These are phyloP conservation scores for Diadema setosum DNA, from an alignment of 35 echinoderm and acorn worm genomes.

Conservation along the genomic window DNA sequence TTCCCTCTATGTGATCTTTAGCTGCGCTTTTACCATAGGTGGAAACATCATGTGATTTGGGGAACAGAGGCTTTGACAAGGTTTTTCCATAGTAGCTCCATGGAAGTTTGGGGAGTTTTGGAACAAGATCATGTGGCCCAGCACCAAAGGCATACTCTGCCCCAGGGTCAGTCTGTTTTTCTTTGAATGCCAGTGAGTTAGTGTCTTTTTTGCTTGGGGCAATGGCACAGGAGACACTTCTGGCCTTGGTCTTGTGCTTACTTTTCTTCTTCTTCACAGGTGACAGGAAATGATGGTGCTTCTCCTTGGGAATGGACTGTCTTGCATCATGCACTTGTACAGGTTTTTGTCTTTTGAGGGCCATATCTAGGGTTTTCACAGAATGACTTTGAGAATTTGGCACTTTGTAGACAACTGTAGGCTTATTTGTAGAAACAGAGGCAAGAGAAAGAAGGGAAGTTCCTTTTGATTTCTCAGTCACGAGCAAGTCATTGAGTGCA, in stretches of 20 bases:
- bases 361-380: conserved; percentile 48
- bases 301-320: too few relatives aligned
- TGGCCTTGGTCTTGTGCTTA: not conserved
- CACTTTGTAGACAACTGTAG: conserved; percentile 47
- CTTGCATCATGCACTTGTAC: too few relatives aligned
- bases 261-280: not conserved
- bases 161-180: too few relatives aligned
- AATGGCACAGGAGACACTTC: too few relatives aligned
- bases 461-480: too few relatives aligned
- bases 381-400: conserved; percentile 31
- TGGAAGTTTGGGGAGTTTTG: not conserved
- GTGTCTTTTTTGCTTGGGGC: too few relatives aligned
- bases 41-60: not conserved
- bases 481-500: conserved; percentile 65
- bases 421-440: conserved; percentile 20
- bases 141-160: not conserved
- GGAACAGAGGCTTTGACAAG: not conserved
- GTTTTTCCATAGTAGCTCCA: not conserved
- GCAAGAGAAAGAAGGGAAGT: not conserved
- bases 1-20: not conserved
- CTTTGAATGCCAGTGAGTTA: too few relatives aligned
- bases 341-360: conserved; percentile 23
- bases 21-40: not conserved
- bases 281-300: too few relatives aligned
- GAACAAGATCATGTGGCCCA: not conserved